A percentile compares a stretch with the other conserved stretches of the same genome.
These are phyloP conservation scores for Megalops atlanticus DNA, from an alignment of 2,113 vertebrate species.

Conservation along the genomic window DNA sequence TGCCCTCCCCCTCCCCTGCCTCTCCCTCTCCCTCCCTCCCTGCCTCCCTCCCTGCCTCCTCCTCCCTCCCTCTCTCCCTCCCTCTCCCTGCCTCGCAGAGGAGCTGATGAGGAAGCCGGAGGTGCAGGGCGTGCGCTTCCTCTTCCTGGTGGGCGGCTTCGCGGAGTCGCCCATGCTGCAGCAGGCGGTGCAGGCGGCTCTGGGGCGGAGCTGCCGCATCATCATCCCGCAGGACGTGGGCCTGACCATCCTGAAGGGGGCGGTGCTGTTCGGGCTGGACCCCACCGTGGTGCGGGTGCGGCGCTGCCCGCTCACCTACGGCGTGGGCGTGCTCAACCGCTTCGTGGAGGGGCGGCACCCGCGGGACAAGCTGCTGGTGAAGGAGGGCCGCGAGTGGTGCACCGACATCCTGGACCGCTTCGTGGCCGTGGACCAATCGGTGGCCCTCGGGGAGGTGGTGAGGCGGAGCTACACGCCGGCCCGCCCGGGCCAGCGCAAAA, in stretches of 20 bases:
- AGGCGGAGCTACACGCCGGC: constrained; percentile 91
- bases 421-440: constrained; percentile 87
- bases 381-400: constrained; percentile 93
- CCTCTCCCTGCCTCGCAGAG: constrained; percentile 58
- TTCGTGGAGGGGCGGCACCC: constrained; percentile 90
- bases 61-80: too few species aligned
- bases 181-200: constrained; percentile 75
- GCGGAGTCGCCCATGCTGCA: constrained; percentile 92
- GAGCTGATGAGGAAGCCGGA: constrained; percentile 81
- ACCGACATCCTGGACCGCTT: constrained; percentile 95
- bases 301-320: constrained; percentile 88
- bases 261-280: constrained; percentile 91
- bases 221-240: constrained; percentile 92
- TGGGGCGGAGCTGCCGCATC: constrained; percentile 80
- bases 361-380: constrained; percentile 85
- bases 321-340: constrained; percentile 90
- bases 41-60: too few species aligned
- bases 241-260: constrained; percentile 92
- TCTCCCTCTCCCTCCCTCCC: too few species aligned
- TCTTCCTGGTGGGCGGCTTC: constrained; percentile 94
- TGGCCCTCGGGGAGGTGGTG: constrained; percentile 89
- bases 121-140: constrained; percentile 83
- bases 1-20: neutral
- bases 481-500: constrained; percentile 82
- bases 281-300: constrained; percentile 89